Conservation (phyloP, 2,888 invertebrate genomes). For the Hybos culiciformis region DNA sequence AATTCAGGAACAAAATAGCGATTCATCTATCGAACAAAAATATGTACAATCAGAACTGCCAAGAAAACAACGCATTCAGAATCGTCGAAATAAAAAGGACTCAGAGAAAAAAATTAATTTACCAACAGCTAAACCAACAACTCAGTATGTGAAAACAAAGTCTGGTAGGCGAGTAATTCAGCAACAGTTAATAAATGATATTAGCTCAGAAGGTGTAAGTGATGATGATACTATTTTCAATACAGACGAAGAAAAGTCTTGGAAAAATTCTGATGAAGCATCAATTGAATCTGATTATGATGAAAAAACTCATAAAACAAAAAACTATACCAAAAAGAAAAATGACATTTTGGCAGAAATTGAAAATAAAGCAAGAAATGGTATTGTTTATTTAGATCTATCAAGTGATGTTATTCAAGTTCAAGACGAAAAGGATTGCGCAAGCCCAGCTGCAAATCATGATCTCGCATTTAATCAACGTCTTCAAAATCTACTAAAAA, state of each 20-base stretch:
- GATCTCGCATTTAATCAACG: conserved; percentile 19
- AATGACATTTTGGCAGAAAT: background rate
- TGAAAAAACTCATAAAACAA: background rate
- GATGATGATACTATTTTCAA: conserved; percentile 11
- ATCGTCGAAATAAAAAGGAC: too few species aligned
- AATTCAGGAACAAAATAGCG: too few species aligned
- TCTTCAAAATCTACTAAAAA: conserved; percentile 24
- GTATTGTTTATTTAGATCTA: conserved; percentile 28
- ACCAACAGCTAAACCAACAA: too few species aligned
- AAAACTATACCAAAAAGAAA: conserved; percentile 4
- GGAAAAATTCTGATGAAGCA: background rate
- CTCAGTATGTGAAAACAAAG: too few species aligned
- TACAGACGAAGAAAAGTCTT: conserved; percentile 3
- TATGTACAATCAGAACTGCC: too few species aligned
- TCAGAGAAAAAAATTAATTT: too few species aligned
- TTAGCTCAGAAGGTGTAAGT: conserved; percentile 4
- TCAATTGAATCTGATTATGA: background rate
- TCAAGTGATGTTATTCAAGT: conserved; percentile 26
- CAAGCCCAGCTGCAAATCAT: conserved; percentile 20
- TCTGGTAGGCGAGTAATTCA: too few species aligned
- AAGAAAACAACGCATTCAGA: too few species aligned
- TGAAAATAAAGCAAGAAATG: too few species aligned
- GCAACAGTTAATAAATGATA: too few species aligned
- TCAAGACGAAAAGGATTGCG: conserved; percentile 14
- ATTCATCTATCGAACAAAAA: too few species aligned